Evolutionary conservation across 2,888 invertebrate genomes (phyloP), one percentile per base, ranked within the genome.

Genomic region (Philereme vetulata): DNA sequence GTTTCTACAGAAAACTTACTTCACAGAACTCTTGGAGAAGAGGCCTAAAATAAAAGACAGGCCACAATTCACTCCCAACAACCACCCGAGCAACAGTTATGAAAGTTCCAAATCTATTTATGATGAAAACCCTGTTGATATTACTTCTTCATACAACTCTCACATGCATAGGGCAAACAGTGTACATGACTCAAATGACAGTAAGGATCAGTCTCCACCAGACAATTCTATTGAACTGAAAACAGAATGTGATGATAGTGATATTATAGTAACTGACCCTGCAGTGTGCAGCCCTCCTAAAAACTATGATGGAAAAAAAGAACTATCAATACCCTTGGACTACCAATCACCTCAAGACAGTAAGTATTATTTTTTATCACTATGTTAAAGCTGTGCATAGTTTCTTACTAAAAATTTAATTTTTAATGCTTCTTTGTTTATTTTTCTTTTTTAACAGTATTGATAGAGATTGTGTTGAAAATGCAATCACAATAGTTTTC

Each of bases 401-500:
- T 8, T 47, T n/a, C 47, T 38, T 7, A 34, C n/a, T 5, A 5
- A 9, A 9, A 33, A 33, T 11, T 44, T 11, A 11, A 21, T 44
- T 7, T 44, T 44, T 44, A 9, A 10, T 56, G 46, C 52, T 60
- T 58, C 48, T 43, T 45, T 47, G 2, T 51, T 43, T 47, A 7
- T 51, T 40, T 45, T 56, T 40, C 9, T 51, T 56, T 60, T 49
- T 46, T 36, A 51, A 21, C 43, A 43, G 43, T 38, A 6, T 45
- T 43, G 42, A 42, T 67, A 77, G 72, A 83, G 86, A 89, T 90
- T 91, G 88, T 90, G 91, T 91, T 91, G 92, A 92, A 92, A 91
- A 91, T 92, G 92, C 91, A 90, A 87, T 91, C 88, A 86, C 80
- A 74, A 84, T 82, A 78, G 80, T 82, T 85, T 84, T 84, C 83